Conservation (phyloP, 2,797 vertebrate genomes). For the Eulemur albifrons region DNA sequence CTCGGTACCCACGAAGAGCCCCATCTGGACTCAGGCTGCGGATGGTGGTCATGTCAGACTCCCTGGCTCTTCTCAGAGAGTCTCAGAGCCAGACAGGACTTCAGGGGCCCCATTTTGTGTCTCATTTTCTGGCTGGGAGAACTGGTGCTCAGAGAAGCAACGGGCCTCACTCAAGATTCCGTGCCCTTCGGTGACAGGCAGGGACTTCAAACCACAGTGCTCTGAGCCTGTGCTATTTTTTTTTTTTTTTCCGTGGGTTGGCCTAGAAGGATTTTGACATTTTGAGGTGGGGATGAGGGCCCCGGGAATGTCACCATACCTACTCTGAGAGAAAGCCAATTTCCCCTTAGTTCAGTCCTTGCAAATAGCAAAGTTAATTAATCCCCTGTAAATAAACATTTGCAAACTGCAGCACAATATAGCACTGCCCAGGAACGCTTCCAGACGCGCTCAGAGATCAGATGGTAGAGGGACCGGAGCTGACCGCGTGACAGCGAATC, state of each 20-base stretch:
- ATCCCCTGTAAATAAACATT: conserved; percentile 57
- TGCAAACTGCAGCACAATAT: conserved; percentile 47
- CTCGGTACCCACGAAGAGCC: background rate
- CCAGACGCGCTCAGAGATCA: conserved; percentile 11
- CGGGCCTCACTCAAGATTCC: fast-evolving
- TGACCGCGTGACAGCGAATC: conserved; percentile 21
- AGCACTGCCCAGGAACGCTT: conserved; percentile 74
- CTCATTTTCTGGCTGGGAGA: background rate
- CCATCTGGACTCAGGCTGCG: background rate
- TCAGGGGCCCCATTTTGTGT: background rate
- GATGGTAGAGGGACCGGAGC: conserved; percentile 49
- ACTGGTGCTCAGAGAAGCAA: background rate
- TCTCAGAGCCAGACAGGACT: background rate
- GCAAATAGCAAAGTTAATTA: conserved; percentile 73
- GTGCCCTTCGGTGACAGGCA: background rate
- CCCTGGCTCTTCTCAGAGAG: background rate
- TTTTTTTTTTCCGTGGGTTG: background rate
- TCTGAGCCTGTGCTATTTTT: background rate
- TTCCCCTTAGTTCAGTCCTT: conserved; percentile 39
- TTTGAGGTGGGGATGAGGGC: background rate
- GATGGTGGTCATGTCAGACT: background rate
- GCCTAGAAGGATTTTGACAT: conserved; percentile 51
- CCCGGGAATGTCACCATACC: background rate
- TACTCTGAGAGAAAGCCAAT: conserved; percentile 59
- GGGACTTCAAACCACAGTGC: background rate